Conservation (phyloP, 2,888 invertebrate species). For the Therioaphis trifolii region DNA sequence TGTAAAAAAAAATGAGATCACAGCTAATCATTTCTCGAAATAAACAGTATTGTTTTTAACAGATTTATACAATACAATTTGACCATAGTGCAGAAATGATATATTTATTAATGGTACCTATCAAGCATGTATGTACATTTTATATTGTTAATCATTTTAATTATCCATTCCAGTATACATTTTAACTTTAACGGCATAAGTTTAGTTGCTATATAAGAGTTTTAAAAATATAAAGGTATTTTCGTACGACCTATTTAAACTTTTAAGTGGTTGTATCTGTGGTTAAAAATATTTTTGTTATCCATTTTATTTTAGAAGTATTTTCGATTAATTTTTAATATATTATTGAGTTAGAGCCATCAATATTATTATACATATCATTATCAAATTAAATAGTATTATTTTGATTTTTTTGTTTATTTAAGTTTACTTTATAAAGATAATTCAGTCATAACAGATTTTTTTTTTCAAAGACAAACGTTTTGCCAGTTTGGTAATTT, state of each 20-base stretch:
- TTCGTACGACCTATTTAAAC: background rate
- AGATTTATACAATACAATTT: background rate
- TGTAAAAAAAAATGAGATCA: background rate
- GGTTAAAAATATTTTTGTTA: background rate
- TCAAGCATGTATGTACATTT: background rate
- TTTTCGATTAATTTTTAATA: background rate
- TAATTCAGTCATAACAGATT: no score
- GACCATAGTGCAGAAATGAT: background rate
- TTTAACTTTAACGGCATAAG: background rate
- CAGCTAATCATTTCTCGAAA: background rate
- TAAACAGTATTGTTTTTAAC: background rate
- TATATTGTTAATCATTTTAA: conserved; percentile 3
- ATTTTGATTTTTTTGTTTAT: background rate
- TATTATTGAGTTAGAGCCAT: background rate
- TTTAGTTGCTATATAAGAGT: background rate
- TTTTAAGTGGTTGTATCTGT: background rate
- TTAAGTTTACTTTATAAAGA: no score
- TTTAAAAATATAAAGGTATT: background rate
- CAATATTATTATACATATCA: no score
- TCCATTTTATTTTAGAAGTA: background rate
- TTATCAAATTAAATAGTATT: background rate
- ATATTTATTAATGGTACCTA: background rate
- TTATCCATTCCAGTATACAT: background rate
- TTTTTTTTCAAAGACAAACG: no score
- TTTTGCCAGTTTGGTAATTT: no score